Conservation (phyloP, 2,797 vertebrate species). For the Paguma larvata region DNA sequence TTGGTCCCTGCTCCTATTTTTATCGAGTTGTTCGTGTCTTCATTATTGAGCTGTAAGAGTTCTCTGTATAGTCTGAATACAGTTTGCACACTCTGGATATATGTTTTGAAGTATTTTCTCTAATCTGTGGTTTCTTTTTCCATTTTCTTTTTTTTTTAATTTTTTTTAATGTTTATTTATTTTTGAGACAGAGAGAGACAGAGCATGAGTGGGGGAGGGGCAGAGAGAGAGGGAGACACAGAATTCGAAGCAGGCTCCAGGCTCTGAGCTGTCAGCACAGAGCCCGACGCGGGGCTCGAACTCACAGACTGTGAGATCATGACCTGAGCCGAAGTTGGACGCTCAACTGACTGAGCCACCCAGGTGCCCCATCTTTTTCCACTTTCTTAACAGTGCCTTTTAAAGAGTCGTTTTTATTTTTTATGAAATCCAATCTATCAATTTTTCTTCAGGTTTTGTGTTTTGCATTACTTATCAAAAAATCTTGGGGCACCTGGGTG, state of each 20-base stretch:
- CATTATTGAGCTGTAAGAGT: neutral
- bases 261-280: too few species aligned
- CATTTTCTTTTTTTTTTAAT: neutral
- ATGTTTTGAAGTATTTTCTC: conserved; percentile 12
- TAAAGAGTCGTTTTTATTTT: neutral
- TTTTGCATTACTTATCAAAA: conserved; percentile 2
- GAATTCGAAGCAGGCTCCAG: too few species aligned
- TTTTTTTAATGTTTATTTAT: too few species aligned
- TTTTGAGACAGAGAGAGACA: too few species aligned
- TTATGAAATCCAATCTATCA: neutral
- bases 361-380: neutral
- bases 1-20: neutral
- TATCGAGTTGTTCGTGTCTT: neutral
- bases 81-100: neutral
- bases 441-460: neutral
- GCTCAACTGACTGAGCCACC: too few species aligned
- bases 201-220: too few species aligned
- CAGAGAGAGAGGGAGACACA: too few species aligned
- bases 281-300: too few species aligned
- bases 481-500: too few species aligned
- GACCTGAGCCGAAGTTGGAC: too few species aligned
- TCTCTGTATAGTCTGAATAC: neutral
- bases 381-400: neutral
- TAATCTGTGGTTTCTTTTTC: neutral
- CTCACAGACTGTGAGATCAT: too few species aligned